Evolutionary conservation across 2,888 invertebrate genomes (phyloP).

Genomic region (Schrankia costaestrigalis): DNA sequence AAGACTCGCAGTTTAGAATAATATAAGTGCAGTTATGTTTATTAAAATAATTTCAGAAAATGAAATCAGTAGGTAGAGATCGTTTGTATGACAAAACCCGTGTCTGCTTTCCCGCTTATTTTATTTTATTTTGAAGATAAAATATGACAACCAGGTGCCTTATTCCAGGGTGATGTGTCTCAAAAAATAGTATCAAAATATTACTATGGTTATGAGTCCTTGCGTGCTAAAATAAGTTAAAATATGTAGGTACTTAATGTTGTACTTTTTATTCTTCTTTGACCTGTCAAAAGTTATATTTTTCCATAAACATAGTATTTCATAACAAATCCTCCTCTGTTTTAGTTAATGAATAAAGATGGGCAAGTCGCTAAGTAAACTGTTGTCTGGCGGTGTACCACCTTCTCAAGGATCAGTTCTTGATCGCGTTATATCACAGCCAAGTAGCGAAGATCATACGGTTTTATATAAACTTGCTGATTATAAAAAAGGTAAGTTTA

Average conservation of each 20-base stretch:
- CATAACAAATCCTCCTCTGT: background rate
- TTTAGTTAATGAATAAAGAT: constrained; percentile 30
- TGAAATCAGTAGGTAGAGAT: too few species aligned
- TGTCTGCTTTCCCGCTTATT: too few species aligned
- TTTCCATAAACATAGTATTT: background rate
- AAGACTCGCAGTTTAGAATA: too few species aligned
- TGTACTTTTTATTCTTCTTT: background rate
- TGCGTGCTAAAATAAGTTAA: background rate
- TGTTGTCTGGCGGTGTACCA: constrained; percentile 74
- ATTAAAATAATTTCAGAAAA: too few species aligned
- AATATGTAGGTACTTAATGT: background rate
- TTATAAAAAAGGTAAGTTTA: constrained; percentile 87
- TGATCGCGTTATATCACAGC: constrained; percentile 94
- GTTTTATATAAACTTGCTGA: constrained; percentile 93
- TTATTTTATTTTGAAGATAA: too few species aligned
- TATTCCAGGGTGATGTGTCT: too few species aligned
- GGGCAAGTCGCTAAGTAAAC: constrained; percentile 64
- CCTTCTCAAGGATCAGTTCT: constrained; percentile 87
- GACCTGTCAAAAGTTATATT: too few species aligned
- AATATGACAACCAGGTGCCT: too few species aligned
- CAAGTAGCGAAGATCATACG: constrained; percentile 92
- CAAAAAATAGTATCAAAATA: too few species aligned
- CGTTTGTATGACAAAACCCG: too few species aligned
- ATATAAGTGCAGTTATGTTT: too few species aligned
- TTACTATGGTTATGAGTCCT: too few species aligned